Conservation (phyloP, 53 echinoderm and acorn worm species). For the Hippasteria phrygiana region DNA sequence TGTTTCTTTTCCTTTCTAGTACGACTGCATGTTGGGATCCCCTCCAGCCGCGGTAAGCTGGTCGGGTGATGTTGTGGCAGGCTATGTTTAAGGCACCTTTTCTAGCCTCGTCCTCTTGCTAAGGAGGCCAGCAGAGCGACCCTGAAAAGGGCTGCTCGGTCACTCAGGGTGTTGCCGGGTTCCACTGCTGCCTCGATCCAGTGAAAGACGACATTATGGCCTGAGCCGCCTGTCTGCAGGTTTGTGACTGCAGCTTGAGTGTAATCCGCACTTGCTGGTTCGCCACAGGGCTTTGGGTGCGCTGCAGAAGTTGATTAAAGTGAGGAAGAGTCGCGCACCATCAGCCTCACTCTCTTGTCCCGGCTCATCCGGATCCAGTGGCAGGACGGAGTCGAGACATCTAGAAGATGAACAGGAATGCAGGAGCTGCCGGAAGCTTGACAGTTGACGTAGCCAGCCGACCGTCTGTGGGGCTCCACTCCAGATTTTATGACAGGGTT, state of each 20-base stretch:
- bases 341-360: conserved; percentile 36
- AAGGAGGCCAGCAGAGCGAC: too few relatives aligned
- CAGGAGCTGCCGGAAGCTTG: conserved; percentile 38
- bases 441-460: not conserved
- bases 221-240: conserved; percentile 46
- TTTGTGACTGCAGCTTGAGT: conserved; percentile 14
- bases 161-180: conserved; percentile 24
- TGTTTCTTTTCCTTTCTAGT: too few relatives aligned
- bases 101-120: too few relatives aligned
- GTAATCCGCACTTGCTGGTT: conserved; percentile 26
- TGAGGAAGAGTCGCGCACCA: conserved; percentile 20
- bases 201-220: not conserved
- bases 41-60: conserved; percentile 7
- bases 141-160: too few relatives aligned
- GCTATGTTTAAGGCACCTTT: conserved; percentile 9
- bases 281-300: conserved; percentile 25
- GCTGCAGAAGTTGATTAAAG: conserved; percentile 9
- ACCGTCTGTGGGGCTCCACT: conserved; percentile 46
- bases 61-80: not conserved
- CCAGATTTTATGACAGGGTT: conserved; percentile 15
- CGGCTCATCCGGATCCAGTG: too few relatives aligned
- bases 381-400: conserved; percentile 34
- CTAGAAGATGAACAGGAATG: conserved; percentile 30
- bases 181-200: conserved; percentile 12
- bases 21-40: not conserved